Evolutionary conservation across 92 coral and sea anemone genomes (phyloP).

Genomic region (Porites lobata): DNA sequence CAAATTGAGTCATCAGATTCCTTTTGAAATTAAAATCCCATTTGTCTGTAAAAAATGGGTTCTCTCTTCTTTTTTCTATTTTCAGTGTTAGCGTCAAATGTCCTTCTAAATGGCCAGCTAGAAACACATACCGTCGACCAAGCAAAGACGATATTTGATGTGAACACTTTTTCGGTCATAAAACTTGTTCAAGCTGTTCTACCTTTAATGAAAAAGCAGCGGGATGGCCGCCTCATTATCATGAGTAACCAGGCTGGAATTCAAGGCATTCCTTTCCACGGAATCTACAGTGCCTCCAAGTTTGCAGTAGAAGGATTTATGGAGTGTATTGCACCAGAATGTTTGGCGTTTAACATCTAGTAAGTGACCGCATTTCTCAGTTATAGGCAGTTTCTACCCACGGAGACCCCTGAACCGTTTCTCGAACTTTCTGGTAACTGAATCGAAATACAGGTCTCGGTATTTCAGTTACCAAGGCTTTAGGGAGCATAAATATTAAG

Average conservation of each 20-base stretch:
- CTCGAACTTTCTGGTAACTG: no score
- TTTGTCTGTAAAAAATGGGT: not conserved
- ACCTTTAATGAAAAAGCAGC: constrained; percentile 93
- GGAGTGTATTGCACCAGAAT: constrained; percentile 96
- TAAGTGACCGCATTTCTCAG: constrained; percentile 58
- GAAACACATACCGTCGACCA: constrained; percentile 96
- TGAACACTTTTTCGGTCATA: constrained; percentile 88
- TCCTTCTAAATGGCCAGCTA: constrained; percentile 88
- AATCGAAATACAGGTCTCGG: no score
- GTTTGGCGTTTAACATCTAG: constrained; percentile 92
- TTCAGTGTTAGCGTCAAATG: constrained; percentile 93
- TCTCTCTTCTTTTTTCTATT: not conserved
- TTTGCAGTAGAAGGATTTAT: constrained; percentile 98
- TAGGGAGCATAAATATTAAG: no score
- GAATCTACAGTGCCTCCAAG: constrained; percentile 93
- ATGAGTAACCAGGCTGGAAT: constrained; percentile 97
- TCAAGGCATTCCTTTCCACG: constrained; percentile 92
- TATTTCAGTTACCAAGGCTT: no score
- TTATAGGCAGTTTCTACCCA: not conserved
- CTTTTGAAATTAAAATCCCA: no score
- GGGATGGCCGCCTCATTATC: constrained; percentile 89
- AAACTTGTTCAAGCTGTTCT: constrained; percentile 80
- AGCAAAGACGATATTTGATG: constrained; percentile 89
- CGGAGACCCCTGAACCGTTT: no score
- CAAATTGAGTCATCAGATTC: no score